Conservation (phyloP, 2,113 vertebrate species). For the Pseudopipra pipra region DNA sequence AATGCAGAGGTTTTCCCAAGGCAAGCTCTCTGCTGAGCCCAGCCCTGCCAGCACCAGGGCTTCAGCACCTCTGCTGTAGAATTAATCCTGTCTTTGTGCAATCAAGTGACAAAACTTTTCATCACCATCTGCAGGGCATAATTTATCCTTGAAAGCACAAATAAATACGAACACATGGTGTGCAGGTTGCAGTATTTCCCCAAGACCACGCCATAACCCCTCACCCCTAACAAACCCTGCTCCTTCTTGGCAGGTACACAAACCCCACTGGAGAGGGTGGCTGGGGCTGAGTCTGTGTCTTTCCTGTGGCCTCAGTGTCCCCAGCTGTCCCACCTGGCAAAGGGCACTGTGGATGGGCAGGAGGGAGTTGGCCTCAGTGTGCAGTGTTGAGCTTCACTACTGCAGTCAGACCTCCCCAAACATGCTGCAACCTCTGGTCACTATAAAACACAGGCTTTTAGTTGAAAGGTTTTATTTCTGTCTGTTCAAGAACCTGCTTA, state of each 20-base stretch:
- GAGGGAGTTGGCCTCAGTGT: not conserved
- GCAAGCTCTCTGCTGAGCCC: not conserved
- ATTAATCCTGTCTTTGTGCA: too few relatives aligned
- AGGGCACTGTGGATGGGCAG: fast-evolving
- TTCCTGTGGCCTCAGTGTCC: not conserved
- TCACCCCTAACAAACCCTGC: not conserved
- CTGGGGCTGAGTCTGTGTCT: not conserved
- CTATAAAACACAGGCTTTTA: not conserved
- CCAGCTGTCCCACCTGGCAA: not conserved
- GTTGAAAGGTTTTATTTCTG: not conserved
- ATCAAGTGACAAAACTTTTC: not conserved
- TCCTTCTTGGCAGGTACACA: not conserved
- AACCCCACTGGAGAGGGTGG: not conserved
- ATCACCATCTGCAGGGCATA: not conserved
- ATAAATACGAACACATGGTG: not conserved
- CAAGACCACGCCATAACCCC: fast-evolving
- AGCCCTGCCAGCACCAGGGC: not conserved
- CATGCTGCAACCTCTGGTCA: not conserved
- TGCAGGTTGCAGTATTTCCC: not conserved
- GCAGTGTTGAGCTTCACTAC: not conserved
- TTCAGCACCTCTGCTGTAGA: not conserved
- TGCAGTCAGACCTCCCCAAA: not conserved
- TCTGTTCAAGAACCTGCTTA: not conserved
- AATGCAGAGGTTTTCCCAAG: not conserved
- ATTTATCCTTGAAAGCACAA: not conserved